Evolutionary conservation across 2,113 vertebrate genomes (phyloP).

Genomic region (Brevimyrus niger): DNA sequence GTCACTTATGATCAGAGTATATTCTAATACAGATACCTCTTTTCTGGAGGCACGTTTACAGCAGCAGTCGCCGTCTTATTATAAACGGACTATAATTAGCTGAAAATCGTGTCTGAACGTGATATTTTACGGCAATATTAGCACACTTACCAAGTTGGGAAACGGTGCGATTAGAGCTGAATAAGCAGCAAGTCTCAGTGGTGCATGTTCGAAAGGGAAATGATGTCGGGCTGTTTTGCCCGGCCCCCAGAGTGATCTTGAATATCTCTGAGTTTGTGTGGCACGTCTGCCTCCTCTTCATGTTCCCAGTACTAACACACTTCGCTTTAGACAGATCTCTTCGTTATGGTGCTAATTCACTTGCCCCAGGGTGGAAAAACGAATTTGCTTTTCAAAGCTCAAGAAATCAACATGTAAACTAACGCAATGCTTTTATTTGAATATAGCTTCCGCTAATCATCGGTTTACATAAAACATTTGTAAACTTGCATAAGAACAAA

Average conservation of each 20-base stretch:
- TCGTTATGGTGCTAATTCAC: neutral
- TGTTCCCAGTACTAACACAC: neutral
- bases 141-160: neutral
- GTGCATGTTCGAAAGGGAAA: conserved; percentile 5
- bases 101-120: neutral
- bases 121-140: neutral
- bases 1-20: neutral
- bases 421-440: neutral
- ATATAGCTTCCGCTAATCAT: neutral
- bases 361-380: neutral
- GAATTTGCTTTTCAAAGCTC: neutral
- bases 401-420: neutral
- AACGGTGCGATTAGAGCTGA: neutral
- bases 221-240: neutral
- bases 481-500: neutral
- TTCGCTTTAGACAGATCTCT: neutral
- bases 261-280: neutral
- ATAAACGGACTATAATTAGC: neutral
- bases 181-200: neutral
- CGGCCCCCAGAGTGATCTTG: neutral
- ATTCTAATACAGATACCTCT: neutral
- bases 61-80: neutral
- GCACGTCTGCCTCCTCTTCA: neutral
- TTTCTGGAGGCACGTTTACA: neutral
- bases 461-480: neutral